Evolutionary conservation across 2,888 invertebrate genomes (phyloP), one percentile per base, ranked within the genome.

Genomic region (Orthosia incerta): DNA sequence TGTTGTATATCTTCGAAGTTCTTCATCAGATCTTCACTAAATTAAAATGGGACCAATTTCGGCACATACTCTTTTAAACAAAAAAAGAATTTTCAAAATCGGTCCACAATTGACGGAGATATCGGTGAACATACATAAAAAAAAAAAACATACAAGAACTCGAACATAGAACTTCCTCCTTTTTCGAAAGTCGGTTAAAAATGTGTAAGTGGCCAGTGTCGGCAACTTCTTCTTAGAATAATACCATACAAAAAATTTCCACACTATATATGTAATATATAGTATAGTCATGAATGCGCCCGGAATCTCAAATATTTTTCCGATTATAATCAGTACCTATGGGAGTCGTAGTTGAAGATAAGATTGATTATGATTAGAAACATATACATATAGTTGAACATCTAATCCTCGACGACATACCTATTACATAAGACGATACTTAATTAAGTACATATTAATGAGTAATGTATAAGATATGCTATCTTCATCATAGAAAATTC

Each of bases 401-500:
- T 51, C 18, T 72, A 65, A 72, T 76, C 72, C 57, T 11, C 5
- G 13, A 57, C 31, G 51, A 23, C 71, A 48, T 72, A 61, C 15
- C 65, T 73, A 65, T 45, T 55, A 62, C 23, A 55, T 71, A 63
- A 53, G 48, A 62, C 23, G 20, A 77, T 71, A 53, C 55, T 69
- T 45, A 60, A 61, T 46, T 59, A 56, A 26, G 48, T 61, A 61
- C 46, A 46, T 55, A 61, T 72, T 26, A 31, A 71, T 61, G 72
- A 72, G 26, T 50, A 55, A 76, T 55, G 64, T 46, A 51, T 63
- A 76, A 71, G 48, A 13, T 13, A 76, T 39, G 9, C 39, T 39
- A 39, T 39, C 39, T 39, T n/a, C 57, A 64, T 72, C 56, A 56
- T 56, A 76, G 56, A 62, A 76, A 72, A 65, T 76, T 61, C 61